Evolutionary conservation across 2,113 vertebrate species (phyloP), one percentile per base, ranked within the genome.

Genomic region (Pithys albifrons): DNA sequence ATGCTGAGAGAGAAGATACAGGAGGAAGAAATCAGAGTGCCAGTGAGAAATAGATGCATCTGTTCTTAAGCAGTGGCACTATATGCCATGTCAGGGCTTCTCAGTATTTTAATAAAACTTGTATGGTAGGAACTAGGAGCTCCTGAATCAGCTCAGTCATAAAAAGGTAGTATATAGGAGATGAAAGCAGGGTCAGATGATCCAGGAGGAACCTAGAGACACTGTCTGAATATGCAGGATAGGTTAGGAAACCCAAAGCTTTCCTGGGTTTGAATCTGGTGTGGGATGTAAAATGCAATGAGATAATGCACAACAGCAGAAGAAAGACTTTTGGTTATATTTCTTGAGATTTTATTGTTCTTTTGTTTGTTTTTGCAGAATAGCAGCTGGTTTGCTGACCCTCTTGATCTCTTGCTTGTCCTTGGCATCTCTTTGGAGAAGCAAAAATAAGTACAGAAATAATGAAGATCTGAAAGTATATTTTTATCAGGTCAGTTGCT

Each of bases 401-500:
- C 94, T 99, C 79, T 89, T 99, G 74, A 97, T 98, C 17, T 98
- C 98, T 25, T 96, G 97, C 74, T 98, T 96, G 88, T 98, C 86
- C 24, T 70, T 99, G 84, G 10, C 64, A 33, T 96, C 41, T 52
- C 79, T 97, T 69, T 96, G 96, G 96, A 98, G 97, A 80, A 98
- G 97, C 20, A 61, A 95, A 89, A 97, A 91, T 59, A 97, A 89
- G 49, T 90, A 96, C 46, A 45, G 93, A 29, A 94, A 96, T 76
- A 97, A 66, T 1, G 71, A 96, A 88, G 96, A 98, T 94, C 95
- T 97, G 20, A 88, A 91, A 91, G 89, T 99, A 49, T 97, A 98
- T 94, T 84, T 98, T 43, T 91, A 61, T 69, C 99, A 99, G 99
- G 99, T 99, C 59, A 96, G 97, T 97, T 94, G 46, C 35, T 89